Evolutionary conservation across 2,888 invertebrate genomes (phyloP), one percentile per base, ranked within the genome.

Genomic region (Apeira syringaria): DNA sequence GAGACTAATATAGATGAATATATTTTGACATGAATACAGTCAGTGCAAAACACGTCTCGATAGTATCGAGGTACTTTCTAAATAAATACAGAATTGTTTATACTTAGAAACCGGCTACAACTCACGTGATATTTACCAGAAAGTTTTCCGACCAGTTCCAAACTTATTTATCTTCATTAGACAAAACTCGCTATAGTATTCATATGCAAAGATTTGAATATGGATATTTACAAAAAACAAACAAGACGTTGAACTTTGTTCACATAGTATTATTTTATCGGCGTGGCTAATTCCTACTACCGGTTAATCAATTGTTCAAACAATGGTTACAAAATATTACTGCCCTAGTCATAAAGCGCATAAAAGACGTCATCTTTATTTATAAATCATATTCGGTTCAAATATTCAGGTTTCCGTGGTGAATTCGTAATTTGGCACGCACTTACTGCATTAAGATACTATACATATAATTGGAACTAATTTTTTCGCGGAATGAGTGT

Each of bases 401-500:
- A 5, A 24, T 12, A 5, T 7, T 33, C 1, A 24, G 15, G 4
- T 31, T 31, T 20, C 24, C 28, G 24, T 15, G 20, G n/a, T 20
- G 10, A 37, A 37, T 37, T 3, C 3, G 3, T 12, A 10, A 37
- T 24, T 37, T 0, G 11, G 10, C 30, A 25, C 11, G 38, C 25
- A 17, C 11, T 8, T 15, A 13, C 12, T 11, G 22, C 20, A 13
- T 29, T 13, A 36, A 3, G 6, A 36, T 27, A 10, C 13, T 27
- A 12, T 28, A 4, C 5, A 1, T 6, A 24, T 20, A 24, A 30
- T 22, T 32, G 22, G 28, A 39, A 34, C 31, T 39, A 39, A 34
- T 39, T 31, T 6, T 29, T 27, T 28, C 24, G 13, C 2, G 13
- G 13, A 33, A 24, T 5, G 22, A 13, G 18, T 18, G 1, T 2